These are phyloP conservation scores for Aphis gossypii DNA, from an alignment of 1,140 invertebrate genomes.

Conservation along the genomic window DNA sequence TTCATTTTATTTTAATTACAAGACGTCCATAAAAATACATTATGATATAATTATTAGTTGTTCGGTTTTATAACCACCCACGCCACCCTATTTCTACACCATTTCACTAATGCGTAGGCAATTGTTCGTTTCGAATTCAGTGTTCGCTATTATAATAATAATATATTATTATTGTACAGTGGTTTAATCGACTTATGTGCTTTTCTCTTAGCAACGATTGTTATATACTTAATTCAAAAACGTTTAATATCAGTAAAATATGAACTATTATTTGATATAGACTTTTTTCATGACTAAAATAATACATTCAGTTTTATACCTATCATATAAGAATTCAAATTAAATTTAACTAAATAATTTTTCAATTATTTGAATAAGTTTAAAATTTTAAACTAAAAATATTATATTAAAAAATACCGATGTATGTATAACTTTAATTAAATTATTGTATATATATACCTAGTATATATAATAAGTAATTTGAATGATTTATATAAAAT, in stretches of 20 bases:
- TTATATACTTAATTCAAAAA: not conserved
- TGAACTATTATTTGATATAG: not conserved
- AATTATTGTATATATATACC: too few relatives aligned
- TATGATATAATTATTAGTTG: conserved; percentile 25
- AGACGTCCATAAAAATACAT: not conserved
- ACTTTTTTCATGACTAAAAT: not conserved
- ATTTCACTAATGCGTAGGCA: conserved; percentile 11
- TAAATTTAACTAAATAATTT: not conserved
- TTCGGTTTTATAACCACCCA: conserved; percentile 28
- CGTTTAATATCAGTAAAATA: not conserved
- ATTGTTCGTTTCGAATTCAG: not conserved
- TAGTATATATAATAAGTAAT: not conserved
- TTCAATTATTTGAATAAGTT: not conserved
- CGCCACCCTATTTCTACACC: conserved; percentile 37
- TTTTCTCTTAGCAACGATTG: not conserved
- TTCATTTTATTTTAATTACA: conserved; percentile 29
- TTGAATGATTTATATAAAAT: not conserved
- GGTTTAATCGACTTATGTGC: not conserved
- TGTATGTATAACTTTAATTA: too few relatives aligned
- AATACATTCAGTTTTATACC: not conserved
- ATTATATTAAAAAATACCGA: too few relatives aligned
- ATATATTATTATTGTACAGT: not conserved
- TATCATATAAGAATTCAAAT: not conserved
- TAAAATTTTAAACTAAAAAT: not conserved
- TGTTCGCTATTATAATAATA: not conserved